Conservation (phyloP, 2,888 invertebrate species). For the Cosmorhoe ocellata region DNA sequence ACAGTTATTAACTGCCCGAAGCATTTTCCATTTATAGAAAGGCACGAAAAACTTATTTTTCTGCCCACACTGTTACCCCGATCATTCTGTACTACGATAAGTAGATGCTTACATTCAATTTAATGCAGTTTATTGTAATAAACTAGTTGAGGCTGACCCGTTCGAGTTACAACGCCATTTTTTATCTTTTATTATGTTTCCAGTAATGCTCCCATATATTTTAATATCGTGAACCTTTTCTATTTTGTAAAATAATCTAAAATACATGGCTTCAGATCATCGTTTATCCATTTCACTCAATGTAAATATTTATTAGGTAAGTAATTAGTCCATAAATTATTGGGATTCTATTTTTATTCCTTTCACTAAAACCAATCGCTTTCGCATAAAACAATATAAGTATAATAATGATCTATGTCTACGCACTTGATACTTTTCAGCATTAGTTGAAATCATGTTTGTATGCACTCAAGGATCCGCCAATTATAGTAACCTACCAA, state of each 20-base stretch:
- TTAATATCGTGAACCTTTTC: constrained; percentile 21
- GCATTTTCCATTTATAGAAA: constrained; percentile 31
- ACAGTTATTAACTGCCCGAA: constrained; percentile 67
- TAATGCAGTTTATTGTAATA: constrained; percentile 23
- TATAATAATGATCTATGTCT: no score
- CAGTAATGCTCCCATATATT: constrained; percentile 21
- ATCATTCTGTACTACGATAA: constrained; percentile 16
- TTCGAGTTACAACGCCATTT: constrained; percentile 21
- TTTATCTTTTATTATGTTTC: constrained; percentile 20
- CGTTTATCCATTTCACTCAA: no score
- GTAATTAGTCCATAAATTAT: no score
- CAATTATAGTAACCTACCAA: no score
- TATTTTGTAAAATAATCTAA: constrained; percentile 25
- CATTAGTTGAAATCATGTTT: no score
- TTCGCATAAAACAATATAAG: no score
- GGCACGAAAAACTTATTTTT: constrained; percentile 6
- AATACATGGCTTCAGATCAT: no score
- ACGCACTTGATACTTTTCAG: no score
- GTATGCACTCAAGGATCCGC: no score
- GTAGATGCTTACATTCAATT: constrained; percentile 23
- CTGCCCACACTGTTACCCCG: constrained; percentile 24
- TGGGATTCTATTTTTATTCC: no score
- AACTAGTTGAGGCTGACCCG: constrained; percentile 15
- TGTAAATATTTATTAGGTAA: no score
- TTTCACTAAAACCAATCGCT: no score